These are phyloP conservation scores for Karalla daura DNA, from an alignment of 2,797 vertebrate genomes.

Conservation along the genomic window DNA sequence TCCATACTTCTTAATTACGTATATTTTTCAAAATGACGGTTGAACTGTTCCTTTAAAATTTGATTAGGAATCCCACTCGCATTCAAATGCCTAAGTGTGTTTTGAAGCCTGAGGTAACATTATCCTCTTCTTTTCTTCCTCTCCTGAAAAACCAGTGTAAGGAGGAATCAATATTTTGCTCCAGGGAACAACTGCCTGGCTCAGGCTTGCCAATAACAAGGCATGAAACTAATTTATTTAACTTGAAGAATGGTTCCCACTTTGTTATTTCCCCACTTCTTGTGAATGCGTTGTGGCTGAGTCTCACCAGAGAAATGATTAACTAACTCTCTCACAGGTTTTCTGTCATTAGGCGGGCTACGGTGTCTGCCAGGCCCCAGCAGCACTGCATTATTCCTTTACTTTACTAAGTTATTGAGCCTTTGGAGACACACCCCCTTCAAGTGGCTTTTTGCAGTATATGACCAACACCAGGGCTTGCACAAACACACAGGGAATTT, in stretches of 20 bases:
- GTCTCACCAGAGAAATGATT: slow-evolving; percentile 23
- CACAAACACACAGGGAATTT: slow-evolving; percentile 3
- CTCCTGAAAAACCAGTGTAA: slow-evolving; percentile 7
- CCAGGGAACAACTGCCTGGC: slow-evolving; percentile 21
- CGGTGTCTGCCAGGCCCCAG: slow-evolving; percentile 4
- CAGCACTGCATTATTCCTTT: neutral
- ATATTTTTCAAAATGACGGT: no score
- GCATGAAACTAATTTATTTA: slow-evolving; percentile 25
- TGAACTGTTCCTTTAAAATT: neutral
- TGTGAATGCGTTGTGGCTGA: slow-evolving; percentile 14
- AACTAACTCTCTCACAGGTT: slow-evolving; percentile 40
- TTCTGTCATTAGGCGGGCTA: slow-evolving; percentile 3
- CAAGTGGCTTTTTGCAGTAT: slow-evolving; percentile 8
- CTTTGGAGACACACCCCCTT: slow-evolving; percentile 3
- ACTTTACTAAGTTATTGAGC: slow-evolving; percentile 19
- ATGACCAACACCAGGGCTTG: neutral
- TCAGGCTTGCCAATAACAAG: slow-evolving; percentile 10
- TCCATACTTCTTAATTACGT: no score
- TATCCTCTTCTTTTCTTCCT: neutral
- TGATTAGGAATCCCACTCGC: neutral
- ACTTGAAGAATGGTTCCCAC: slow-evolving; percentile 14
- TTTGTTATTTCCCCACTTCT: slow-evolving; percentile 5
- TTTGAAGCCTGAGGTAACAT: neutral
- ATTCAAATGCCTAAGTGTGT: neutral
- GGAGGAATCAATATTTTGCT: slow-evolving; percentile 40